These are phyloP conservation scores for Botia kubotai DNA, from an alignment of 2,797 vertebrate genomes.

Conservation along the genomic window DNA sequence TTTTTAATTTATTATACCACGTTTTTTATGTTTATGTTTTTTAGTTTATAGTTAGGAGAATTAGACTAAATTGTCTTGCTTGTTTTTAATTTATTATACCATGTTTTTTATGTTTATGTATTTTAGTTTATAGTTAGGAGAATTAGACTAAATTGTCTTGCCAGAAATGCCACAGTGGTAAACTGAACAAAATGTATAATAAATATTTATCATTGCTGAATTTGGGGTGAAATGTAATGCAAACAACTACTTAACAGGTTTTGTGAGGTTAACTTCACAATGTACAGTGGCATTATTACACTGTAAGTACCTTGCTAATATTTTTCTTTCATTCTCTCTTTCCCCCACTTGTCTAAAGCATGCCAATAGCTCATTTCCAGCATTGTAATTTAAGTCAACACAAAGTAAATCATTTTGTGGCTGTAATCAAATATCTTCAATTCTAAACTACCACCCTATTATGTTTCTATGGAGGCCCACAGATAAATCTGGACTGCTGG, in stretches of 20 bases:
- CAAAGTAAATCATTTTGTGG: conserved; percentile 84
- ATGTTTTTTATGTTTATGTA: no score
- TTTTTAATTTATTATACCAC: no score
- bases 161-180: no score
- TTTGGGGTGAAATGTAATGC: neutral
- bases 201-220: no score
- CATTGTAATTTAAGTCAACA: conserved; percentile 76
- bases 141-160: no score
- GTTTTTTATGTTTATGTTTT: no score
- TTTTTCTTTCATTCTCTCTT: neutral
- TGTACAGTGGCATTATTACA: neutral
- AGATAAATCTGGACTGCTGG: conserved; percentile 84
- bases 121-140: no score
- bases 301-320: neutral
- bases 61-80: no score
- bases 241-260: conserved; percentile 29
- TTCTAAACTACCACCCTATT: conserved; percentile 80
- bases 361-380: conserved; percentile 64
- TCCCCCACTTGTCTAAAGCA: conserved; percentile 27
- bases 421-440: conserved; percentile 76
- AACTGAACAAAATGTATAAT: no score
- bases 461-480: conserved; percentile 77
- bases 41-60: no score
- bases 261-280: conserved; percentile 33
- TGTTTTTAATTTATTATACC: no score